Evolutionary conservation across 1,140 invertebrate species (phyloP).

Genomic region (Sycophaga agraensis): DNA sequence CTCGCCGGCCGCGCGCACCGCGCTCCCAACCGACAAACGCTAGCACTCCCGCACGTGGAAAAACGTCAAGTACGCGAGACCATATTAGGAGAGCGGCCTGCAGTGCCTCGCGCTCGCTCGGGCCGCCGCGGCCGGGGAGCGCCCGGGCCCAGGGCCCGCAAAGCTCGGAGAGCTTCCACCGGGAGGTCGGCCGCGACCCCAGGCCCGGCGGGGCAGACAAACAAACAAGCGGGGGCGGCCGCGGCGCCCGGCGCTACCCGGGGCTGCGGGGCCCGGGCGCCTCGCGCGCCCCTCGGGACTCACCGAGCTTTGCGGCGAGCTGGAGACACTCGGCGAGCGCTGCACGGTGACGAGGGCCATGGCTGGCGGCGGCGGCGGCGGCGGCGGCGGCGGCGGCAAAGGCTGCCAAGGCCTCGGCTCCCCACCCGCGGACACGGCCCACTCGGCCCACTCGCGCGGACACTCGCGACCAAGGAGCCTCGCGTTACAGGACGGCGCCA

Average conservation of each 20-base stretch:
- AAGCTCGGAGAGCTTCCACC: no score
- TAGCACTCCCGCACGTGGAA: constrained; percentile 28
- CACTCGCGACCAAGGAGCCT: not conserved
- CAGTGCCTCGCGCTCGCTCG: constrained; percentile 15
- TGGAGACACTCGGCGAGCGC: constrained; percentile 68
- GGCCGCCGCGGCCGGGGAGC: not conserved
- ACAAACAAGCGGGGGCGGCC: not conserved
- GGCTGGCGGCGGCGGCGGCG: not conserved
- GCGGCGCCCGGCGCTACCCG: not conserved
- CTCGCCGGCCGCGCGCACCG: not conserved
- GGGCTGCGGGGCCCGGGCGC: not conserved
- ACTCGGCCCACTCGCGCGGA: not conserved
- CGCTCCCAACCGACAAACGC: not conserved
- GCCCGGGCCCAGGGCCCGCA: not conserved
- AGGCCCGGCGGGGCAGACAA: not conserved
- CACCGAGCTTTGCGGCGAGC: constrained; percentile 66
- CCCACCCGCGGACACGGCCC: no score
- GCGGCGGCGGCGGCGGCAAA: constrained; percentile 2
- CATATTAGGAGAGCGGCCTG: constrained; percentile 43
- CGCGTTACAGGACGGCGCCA: constrained; percentile 25
- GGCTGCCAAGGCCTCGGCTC: no score
- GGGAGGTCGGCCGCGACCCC: no score
- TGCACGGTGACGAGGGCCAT: constrained; percentile 74
- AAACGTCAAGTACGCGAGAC: constrained; percentile 37
- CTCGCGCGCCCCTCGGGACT: no score